Percentiles rank a stretch among this genome's conserved stretches.
Evolutionary conservation across 2,113 vertebrate genomes (phyloP).

Genomic region (Myotis yumanensis): DNA sequence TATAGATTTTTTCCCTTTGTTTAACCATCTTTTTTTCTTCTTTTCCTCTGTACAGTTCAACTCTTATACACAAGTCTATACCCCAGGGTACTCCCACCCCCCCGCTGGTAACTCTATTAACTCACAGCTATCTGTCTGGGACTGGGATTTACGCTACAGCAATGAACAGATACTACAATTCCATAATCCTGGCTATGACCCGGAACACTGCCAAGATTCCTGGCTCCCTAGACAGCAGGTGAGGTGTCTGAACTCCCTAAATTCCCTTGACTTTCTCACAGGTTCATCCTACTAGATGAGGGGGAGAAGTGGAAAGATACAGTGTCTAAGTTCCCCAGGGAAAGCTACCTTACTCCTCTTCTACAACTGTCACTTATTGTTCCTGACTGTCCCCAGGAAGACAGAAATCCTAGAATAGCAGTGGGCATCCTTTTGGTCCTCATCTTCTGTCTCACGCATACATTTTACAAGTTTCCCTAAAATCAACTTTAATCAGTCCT

Average conservation of each 20-base stretch:
- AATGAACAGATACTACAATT: constrained; percentile 85
- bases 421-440: background rate
- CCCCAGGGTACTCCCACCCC: constrained; percentile 72
- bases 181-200: constrained; percentile 83
- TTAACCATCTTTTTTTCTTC: background rate
- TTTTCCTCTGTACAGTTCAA: constrained; percentile 78
- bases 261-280: background rate
- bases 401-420: background rate
- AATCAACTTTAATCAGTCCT: background rate
- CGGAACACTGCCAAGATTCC: constrained; percentile 76
- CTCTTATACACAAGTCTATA: constrained; percentile 86
- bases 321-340: background rate
- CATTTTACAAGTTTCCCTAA: constrained; percentile 34
- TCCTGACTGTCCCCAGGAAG: background rate
- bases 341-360: background rate
- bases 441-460: background rate
- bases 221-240: constrained; percentile 84
- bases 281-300: background rate
- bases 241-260: constrained; percentile 51
- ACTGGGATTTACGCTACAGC: constrained; percentile 91
- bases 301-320: background rate
- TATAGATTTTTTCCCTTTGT: background rate
- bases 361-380: background rate
- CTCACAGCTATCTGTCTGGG: constrained; percentile 85
- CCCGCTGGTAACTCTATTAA: background rate